Evolutionary conservation across 2,888 invertebrate species (phyloP), one percentile per base, ranked within the genome.

Genomic region (Euzophera pinguis): DNA sequence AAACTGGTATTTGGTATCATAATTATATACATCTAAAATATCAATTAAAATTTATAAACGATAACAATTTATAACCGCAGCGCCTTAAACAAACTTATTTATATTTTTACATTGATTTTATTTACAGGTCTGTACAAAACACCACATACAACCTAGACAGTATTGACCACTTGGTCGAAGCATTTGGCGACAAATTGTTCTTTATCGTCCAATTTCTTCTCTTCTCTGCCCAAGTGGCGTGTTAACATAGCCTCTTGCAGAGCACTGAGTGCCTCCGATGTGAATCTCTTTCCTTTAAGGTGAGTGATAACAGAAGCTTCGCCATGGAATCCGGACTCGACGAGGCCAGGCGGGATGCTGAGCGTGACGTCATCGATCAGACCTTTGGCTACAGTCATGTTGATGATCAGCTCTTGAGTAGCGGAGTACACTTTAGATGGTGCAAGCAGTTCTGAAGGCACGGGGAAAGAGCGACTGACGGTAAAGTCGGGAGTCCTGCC

Each of bases 401-500:
- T 92, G 56, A 95, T 92, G 54, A 91, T 90, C 10, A 94, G 76
- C 57, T 92, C 91, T 61, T 92, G 87, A 57, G 78, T 79, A 1
- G 85, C 75, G 0, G 77, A 68, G 71, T 82, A 86, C 0, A 74
- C 73, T 57, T 71, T 87, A 62, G 78, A 78, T 2, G 81, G 85
- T 0, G 83, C 81, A 10, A 91, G 76, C n/a, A 92, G 72, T 56
- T 86, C 88, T 0, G 80, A 73, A 0, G 93, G 93, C 2, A 94
- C 90, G 4, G 92, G 91, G 73, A 95, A 92, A 0, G 92, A 81
- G 34, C 93, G 92, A 55, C 92, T 92, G 13, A 96, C 94, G 0
- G 92, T 92, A 80, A 98, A 98, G 61, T 93, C 93, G 0, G 98
- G 98, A 0, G 98, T 96, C 75, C 93, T 94, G 0, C 97, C 98